Conservation (phyloP, 1,140 invertebrate species). For the Zaprionus davidi region DNA sequence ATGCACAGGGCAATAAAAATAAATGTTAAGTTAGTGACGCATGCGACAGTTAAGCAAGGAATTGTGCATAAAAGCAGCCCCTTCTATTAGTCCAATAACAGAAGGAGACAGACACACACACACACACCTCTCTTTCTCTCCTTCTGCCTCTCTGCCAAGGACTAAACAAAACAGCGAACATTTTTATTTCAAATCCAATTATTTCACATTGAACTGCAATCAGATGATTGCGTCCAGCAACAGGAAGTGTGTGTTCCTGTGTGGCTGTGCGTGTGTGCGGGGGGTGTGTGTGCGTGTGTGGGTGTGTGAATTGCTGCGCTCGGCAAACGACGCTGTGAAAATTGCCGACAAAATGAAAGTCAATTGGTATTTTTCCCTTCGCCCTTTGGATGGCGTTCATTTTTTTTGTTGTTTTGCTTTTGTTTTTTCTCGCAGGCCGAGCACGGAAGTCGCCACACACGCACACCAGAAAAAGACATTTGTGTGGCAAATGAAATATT, state of each 20-base stretch:
- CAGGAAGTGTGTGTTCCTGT: constrained; percentile 50
- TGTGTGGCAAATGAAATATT: constrained; percentile 76
- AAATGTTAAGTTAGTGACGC: constrained; percentile 75
- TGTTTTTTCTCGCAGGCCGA: constrained; percentile 33
- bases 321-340: constrained; percentile 62
- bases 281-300: constrained; percentile 19
- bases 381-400: neutral
- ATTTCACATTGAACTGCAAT: constrained; percentile 80
- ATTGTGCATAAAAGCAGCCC: constrained; percentile 50
- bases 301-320: constrained; percentile 34
- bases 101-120: constrained; percentile 20
- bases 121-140: neutral
- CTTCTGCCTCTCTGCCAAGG: neutral
- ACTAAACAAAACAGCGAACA: constrained; percentile 60
- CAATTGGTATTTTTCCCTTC: constrained; percentile 67
- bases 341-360: constrained; percentile 82
- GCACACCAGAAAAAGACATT: constrained; percentile 53
- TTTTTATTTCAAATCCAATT: constrained; percentile 84
- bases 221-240: constrained; percentile 78
- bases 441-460: constrained; percentile 27
- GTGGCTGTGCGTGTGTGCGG: neutral
- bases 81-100: constrained; percentile 62
- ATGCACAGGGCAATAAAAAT: constrained; percentile 61
- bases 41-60: constrained; percentile 54
- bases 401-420: constrained; percentile 34